Evolutionary conservation across 2,888 invertebrate species (phyloP).

Genomic region (Eristalis arbustorum): DNA sequence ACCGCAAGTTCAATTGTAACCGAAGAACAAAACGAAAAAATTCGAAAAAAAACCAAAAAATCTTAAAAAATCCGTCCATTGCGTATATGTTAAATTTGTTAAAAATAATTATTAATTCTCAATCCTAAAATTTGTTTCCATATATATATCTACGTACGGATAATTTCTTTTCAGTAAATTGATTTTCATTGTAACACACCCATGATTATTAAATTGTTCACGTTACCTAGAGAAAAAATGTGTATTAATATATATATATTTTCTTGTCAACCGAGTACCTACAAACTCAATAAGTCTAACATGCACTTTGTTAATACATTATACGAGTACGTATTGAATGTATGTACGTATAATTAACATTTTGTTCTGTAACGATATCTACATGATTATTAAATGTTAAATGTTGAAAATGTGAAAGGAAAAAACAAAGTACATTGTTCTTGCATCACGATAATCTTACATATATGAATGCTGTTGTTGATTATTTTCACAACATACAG

Average conservation of each 20-base stretch:
- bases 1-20: conserved; percentile 44
- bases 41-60: too few species aligned
- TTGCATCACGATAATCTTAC: conserved; percentile 37
- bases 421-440: conserved; percentile 4
- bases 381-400: conserved; percentile 33
- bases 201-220: conserved; percentile 60
- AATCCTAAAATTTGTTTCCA: conserved; percentile 52
- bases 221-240: conserved; percentile 49
- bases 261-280: conserved; percentile 45
- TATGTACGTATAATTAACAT: conserved; percentile 31
- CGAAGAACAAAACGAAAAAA: conserved; percentile 14
- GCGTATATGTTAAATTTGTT: conserved; percentile 41
- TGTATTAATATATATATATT: conserved; percentile 22
- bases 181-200: conserved; percentile 66
- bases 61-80: conserved; percentile 20
- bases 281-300: conserved; percentile 58
- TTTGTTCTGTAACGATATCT: conserved; percentile 55
- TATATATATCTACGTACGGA: conserved; percentile 24
- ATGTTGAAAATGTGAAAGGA: not conserved
- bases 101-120: conserved; percentile 37
- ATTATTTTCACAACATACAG: conserved; percentile 18
- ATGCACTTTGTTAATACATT: conserved; percentile 35
- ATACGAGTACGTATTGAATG: not conserved
- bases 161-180: too few species aligned
- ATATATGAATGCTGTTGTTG: not conserved